Conservation (phyloP, 1,140 invertebrate species). For the Lysiphlebus fabarum region DNA sequence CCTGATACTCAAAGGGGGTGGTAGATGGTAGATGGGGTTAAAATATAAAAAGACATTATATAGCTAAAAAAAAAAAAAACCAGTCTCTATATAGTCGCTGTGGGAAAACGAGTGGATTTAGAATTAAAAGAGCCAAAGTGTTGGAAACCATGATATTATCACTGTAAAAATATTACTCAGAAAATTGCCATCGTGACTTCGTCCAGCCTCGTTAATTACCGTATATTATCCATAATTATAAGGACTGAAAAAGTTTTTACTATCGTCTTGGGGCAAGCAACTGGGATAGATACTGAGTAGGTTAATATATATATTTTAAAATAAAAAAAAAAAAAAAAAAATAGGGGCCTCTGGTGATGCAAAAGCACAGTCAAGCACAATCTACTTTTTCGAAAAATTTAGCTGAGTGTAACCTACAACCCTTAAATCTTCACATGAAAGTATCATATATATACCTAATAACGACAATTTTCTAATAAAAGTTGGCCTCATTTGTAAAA, state of each 20-base stretch:
- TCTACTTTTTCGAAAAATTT: slow-evolving; percentile 45
- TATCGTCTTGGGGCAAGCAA: slow-evolving; percentile 53
- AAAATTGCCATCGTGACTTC: slow-evolving; percentile 55
- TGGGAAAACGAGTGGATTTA: not conserved
- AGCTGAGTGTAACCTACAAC: slow-evolving; percentile 43
- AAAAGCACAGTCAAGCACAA: slow-evolving; percentile 42
- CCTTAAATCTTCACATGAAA: slow-evolving; percentile 32
- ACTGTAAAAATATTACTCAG: slow-evolving; percentile 54
- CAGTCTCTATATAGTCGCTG: slow-evolving; percentile 2
- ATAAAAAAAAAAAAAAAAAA: not conserved
- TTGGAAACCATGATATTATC: slow-evolving; percentile 52
- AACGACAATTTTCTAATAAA: slow-evolving; percentile 44
- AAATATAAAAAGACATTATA: slow-evolving; percentile 5
- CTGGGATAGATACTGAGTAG: slow-evolving; percentile 32
- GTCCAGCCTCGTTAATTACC: slow-evolving; percentile 57
- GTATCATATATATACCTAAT: slow-evolving; percentile 40
- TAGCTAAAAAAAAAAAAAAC: slow-evolving; percentile 18
- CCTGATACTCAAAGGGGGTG: slow-evolving; percentile 19
- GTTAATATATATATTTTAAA: slow-evolving; percentile 4
- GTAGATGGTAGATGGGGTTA: not conserved
- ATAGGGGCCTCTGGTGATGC: slow-evolving; percentile 42
- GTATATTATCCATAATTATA: slow-evolving; percentile 58
- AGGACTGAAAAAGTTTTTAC: slow-evolving; percentile 57
- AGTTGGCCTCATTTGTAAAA: slow-evolving; percentile 24
- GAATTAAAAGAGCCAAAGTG: not conserved